A percentile compares a stretch with the other conserved stretches of the same genome.
Evolutionary conservation across 1,140 invertebrate species (phyloP).

Genomic region (Drosophila orosa): DNA sequence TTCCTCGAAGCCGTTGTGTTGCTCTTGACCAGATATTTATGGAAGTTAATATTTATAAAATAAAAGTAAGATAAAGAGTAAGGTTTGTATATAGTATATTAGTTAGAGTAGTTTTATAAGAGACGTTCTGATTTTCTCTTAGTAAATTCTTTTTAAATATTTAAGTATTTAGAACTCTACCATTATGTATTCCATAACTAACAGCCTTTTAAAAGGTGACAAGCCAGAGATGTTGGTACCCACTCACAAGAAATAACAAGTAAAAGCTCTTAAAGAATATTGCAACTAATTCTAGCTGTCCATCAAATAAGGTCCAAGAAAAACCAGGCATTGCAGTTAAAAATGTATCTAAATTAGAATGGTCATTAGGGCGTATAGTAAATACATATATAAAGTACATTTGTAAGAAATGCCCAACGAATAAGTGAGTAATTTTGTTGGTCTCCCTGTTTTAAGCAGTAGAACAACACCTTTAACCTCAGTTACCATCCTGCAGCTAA

Average conservation of each 20-base stretch:
- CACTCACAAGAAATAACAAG: constrained; percentile 37
- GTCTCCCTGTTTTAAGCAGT: not conserved
- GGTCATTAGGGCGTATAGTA: not conserved
- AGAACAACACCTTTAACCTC: not conserved
- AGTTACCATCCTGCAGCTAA: constrained; percentile 27
- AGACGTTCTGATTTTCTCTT: not conserved
- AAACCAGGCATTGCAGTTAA: constrained; percentile 13
- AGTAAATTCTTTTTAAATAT: not conserved
- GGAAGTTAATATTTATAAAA: not conserved
- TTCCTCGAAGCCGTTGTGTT: not conserved
- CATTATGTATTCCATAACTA: not conserved
- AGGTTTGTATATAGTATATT: not conserved
- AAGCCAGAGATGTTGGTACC: not conserved
- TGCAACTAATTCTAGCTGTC: constrained; percentile 3
- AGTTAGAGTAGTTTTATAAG: not conserved
- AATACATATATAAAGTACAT: not conserved
- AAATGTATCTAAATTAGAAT: constrained; percentile 10
- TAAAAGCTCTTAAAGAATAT: constrained; percentile 57
- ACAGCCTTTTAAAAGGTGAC: not conserved
- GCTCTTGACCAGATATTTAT: not conserved
- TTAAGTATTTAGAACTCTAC: not conserved
- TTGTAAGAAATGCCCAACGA: too few species aligned
- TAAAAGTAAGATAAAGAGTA: not conserved
- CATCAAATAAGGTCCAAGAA: constrained; percentile 15
- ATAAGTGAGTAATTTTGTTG: not conserved